These are phyloP conservation scores for Natator depressus DNA, from an alignment of 2,113 vertebrate genomes.

Conservation along the genomic window DNA sequence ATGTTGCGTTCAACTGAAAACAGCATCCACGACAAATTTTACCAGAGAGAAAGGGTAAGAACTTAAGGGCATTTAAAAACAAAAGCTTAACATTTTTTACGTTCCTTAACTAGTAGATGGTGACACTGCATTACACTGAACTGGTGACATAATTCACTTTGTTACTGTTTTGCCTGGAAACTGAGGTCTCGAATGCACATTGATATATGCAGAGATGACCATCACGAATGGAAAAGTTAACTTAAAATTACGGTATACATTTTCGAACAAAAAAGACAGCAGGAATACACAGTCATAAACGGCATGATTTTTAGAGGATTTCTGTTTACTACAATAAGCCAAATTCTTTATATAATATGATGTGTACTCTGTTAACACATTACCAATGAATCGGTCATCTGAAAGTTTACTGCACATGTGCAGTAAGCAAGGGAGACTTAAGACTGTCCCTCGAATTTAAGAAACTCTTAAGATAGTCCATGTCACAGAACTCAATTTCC, in stretches of 20 bases:
- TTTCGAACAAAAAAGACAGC: background rate
- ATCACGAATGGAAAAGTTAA: background rate
- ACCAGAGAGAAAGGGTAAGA: background rate
- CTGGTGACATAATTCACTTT: background rate
- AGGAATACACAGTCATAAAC: accelerated
- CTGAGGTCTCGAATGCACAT: background rate
- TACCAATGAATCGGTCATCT: accelerated
- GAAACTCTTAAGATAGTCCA: accelerated
- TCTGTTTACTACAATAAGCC: background rate
- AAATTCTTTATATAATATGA: background rate
- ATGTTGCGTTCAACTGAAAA: background rate
- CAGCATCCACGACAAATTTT: background rate
- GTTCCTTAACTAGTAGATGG: background rate
- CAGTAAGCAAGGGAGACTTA: accelerated
- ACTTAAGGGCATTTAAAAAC: background rate
- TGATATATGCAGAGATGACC: background rate
- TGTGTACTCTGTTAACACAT: accelerated
- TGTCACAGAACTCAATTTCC: background rate
- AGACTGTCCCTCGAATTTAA: accelerated
- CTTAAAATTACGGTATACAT: background rate
- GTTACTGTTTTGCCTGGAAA: background rate
- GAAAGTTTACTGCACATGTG: background rate
- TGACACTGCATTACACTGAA: accelerated
- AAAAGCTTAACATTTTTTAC: background rate
- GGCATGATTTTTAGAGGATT: accelerated